phyloP scores from a whole-genome alignment of 2,113 vertebrate genomes.

The Telmatochromis sp. region DNA sequence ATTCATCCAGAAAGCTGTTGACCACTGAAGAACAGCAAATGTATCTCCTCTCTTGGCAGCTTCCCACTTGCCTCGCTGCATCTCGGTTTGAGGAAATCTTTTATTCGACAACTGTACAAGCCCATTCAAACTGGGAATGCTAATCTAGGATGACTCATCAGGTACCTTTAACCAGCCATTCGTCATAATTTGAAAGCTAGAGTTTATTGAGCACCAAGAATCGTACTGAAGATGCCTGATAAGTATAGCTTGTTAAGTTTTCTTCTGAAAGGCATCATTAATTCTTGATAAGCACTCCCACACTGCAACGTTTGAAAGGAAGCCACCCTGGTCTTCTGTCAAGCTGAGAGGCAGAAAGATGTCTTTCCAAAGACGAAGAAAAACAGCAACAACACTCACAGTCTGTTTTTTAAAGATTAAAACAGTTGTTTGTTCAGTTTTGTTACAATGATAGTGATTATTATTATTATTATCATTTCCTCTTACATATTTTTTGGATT shows the following conservation, averaged over 20 bases:
- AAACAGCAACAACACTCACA: not conserved
- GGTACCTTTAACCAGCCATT: constrained; percentile 14
- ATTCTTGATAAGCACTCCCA: constrained; percentile 42
- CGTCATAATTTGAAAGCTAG: constrained; percentile 11
- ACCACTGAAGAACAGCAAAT: not conserved
- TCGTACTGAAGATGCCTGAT: not conserved
- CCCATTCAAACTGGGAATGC: not conserved
- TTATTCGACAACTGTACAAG: not conserved
- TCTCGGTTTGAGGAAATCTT: not conserved
- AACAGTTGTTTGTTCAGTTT: not conserved
- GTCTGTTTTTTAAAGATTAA: not conserved
- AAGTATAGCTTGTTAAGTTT: constrained; percentile 27
- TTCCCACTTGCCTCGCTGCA: not conserved
- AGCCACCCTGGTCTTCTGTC: not conserved
- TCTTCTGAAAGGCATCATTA: constrained; percentile 34
- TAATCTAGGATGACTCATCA: constrained; percentile 41
- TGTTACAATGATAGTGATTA: not conserved
- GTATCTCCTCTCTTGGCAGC: not conserved
- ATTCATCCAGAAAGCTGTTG: not conserved
- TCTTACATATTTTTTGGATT: not conserved
- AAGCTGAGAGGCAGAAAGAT: not conserved
- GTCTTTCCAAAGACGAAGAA: not conserved
- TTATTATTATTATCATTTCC: not conserved
- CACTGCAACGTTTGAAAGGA: constrained; percentile 8
- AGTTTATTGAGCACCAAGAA: not conserved